Conservation (phyloP, 2,888 invertebrate genomes). For the Xanthia icteritia region DNA sequence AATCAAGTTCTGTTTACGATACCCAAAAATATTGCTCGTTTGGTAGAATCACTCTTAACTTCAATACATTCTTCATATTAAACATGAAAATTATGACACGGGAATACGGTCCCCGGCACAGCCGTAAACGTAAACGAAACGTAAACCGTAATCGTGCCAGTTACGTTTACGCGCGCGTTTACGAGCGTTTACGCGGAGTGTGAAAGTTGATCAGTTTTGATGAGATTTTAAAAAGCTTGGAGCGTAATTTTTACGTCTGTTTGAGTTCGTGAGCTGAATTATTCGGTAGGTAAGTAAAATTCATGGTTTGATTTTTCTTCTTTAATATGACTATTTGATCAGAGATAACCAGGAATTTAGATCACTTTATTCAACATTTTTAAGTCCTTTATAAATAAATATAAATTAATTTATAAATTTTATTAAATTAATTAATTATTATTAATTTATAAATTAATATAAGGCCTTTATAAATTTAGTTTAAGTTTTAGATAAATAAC, state of each 20-base stretch:
- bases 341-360: too few relatives aligned
- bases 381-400: too few relatives aligned
- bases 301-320: background rate
- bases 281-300: constrained; percentile 5
- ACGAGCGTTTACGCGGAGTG: constrained; percentile 69
- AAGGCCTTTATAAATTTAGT: background rate
- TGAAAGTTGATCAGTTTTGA: constrained; percentile 62
- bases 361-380: background rate
- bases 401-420: too few relatives aligned
- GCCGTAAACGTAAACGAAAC: constrained; percentile 75
- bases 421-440: too few relatives aligned
- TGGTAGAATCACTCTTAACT: constrained; percentile 32
- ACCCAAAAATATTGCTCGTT: constrained; percentile 27
- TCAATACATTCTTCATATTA: constrained; percentile 52
- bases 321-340: background rate
- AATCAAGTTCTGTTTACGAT: constrained; percentile 11
- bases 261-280: constrained; percentile 35
- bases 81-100: constrained; percentile 66
- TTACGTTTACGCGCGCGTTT: constrained; percentile 73
- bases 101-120: constrained; percentile 69
- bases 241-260: constrained; percentile 40
- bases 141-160: constrained; percentile 72
- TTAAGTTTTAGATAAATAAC: background rate
- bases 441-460: too few relatives aligned
- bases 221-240: constrained; percentile 42